These are phyloP conservation scores for Oncorhynchus mykiss DNA, from an alignment of 2,113 vertebrate species.

Conservation along the genomic window DNA sequence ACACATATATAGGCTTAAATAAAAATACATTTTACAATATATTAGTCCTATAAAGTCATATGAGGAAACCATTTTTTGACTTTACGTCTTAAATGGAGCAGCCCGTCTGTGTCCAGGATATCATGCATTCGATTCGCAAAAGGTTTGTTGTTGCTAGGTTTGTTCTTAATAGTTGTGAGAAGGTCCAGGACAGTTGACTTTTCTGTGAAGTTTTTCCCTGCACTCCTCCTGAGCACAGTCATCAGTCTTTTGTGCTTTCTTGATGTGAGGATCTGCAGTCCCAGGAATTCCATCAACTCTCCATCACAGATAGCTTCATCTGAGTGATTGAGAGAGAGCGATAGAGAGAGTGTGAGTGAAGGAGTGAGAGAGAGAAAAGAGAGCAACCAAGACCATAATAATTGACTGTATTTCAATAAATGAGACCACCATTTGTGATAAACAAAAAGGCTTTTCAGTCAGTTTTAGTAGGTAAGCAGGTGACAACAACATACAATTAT, in stretches of 20 bases:
- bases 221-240: background rate
- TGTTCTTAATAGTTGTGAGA: background rate
- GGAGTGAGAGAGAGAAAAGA: background rate
- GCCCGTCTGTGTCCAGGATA: background rate
- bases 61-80: background rate
- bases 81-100: background rate
- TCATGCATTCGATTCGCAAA: background rate
- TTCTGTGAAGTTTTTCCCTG: background rate
- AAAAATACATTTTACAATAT: no score
- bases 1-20: no score
- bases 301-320: slow-evolving; percentile 35
- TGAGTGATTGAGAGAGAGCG: background rate
- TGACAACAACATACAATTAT: no score
- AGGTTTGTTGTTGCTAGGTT: background rate
- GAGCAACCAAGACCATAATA: background rate
- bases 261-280: slow-evolving; percentile 40
- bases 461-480: background rate
- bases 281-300: slow-evolving; percentile 54
- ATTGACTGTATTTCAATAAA: background rate
- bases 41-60: background rate
- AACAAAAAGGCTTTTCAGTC: no score
- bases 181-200: background rate
- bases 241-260: slow-evolving; percentile 46
- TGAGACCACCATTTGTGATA: background rate
- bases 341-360: no score